These are phyloP conservation scores for Drosophila recens DNA, from an alignment of 2,888 invertebrate species.

Conservation along the genomic window DNA sequence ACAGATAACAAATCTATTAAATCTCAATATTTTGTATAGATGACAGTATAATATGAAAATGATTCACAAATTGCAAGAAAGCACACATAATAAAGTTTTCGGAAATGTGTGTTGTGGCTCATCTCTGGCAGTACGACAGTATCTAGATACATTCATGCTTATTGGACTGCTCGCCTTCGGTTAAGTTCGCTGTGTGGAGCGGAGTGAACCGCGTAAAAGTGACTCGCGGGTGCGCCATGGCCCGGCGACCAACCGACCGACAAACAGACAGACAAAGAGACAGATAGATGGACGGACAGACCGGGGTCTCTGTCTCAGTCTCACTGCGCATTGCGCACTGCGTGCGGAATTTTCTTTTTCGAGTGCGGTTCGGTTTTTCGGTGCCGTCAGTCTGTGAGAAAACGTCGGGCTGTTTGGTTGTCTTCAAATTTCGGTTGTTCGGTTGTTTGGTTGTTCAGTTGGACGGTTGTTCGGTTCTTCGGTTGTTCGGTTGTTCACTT, in stretches of 20 bases:
- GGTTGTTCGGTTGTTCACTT: conserved; percentile 5
- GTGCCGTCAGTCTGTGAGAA: conserved; percentile 81
- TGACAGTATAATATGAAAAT: not conserved
- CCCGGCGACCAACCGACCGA: conserved; percentile 44
- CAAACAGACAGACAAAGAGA: not conserved
- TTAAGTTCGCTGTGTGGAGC: conserved; percentile 37
- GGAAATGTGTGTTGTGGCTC: conserved; percentile 29
- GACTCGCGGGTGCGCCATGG: conserved; percentile 83
- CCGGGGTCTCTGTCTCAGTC: conserved; percentile 46
- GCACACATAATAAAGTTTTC: conserved; percentile 8
- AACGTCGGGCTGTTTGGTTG: conserved; percentile 78
- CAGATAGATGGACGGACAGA: conserved; percentile 1
- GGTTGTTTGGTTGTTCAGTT: conserved; percentile 16
- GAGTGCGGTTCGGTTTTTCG: conserved; percentile 58
- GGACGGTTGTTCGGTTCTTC: conserved; percentile 4
- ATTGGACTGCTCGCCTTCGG: conserved; percentile 51
- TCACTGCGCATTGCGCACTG: conserved; percentile 71
- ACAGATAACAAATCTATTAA: too few relatives aligned
- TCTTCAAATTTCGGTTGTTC: conserved; percentile 36
- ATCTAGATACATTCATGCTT: conserved; percentile 59
- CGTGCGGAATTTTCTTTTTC: conserved; percentile 76
- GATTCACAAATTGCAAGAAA: conserved; percentile 8
- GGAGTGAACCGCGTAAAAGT: conserved; percentile 70
- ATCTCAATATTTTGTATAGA: not conserved
- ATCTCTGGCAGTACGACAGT: conserved; percentile 39